These are phyloP conservation scores for Anoplolepis gracilipes DNA, from an alignment of 1,140 invertebrate species.

Conservation along the genomic window DNA sequence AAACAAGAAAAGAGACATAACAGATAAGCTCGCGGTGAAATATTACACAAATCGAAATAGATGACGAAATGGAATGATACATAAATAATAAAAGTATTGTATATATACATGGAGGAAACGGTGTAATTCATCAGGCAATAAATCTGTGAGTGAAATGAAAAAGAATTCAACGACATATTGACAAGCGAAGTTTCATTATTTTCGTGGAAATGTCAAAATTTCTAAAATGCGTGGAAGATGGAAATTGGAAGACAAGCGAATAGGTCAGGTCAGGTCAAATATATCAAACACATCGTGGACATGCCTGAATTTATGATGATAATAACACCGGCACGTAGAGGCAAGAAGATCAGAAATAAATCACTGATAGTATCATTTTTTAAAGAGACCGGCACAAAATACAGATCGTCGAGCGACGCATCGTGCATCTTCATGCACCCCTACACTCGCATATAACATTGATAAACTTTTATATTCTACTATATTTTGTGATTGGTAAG, in stretches of 20 bases:
- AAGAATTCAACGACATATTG: background rate
- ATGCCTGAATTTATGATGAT: conserved; percentile 68
- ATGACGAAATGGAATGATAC: background rate
- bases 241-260: conserved; percentile 54
- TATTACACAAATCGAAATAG: background rate
- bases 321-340: conserved; percentile 64
- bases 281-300: conserved; percentile 62
- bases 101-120: too few relatives aligned
- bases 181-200: conserved; percentile 19
- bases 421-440: background rate
- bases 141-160: background rate
- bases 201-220: conserved; percentile 3
- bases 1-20: background rate
- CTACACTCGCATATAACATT: background rate
- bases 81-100: background rate
- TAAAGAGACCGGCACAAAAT: conserved; percentile 24
- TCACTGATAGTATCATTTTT: conserved; percentile 66
- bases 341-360: conserved; percentile 69
- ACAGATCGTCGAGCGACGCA: background rate
- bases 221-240: background rate
- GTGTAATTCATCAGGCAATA: background rate
- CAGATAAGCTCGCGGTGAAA: background rate
- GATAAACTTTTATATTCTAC: background rate
- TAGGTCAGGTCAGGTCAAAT: conserved; percentile 62
- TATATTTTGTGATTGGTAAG: background rate